phyloP scores from a whole-genome alignment of 2,888 invertebrate species.

The Synanthedon vespiformis region DNA sequence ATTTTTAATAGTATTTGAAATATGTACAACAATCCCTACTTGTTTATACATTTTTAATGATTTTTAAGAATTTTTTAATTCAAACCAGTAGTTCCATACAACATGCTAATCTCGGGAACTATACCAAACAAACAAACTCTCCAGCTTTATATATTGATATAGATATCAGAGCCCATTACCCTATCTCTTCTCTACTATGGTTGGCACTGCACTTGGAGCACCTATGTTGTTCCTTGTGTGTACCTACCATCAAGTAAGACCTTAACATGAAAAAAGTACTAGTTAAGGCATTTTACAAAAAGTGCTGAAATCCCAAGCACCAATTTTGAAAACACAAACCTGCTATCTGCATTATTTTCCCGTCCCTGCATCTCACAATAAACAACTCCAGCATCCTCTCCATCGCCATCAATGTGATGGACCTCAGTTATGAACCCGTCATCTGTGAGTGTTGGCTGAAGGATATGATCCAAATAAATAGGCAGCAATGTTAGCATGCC shows the following conservation, averaged over 20 bases:
- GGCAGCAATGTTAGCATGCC: conserved; percentile 91
- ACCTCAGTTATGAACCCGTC: conserved; percentile 90
- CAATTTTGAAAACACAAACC: conserved; percentile 21
- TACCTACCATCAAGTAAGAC: too few species aligned
- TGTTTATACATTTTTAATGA: not conserved
- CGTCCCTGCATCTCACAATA: conserved; percentile 94
- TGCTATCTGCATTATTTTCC: conserved; percentile 83
- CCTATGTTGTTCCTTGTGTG: too few species aligned
- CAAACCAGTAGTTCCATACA: too few species aligned
- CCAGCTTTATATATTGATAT: not conserved
- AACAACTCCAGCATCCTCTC: conserved; percentile 93
- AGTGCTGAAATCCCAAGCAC: too few species aligned
- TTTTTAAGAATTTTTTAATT: too few species aligned
- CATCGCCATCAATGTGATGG: conserved; percentile 89
- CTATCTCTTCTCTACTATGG: too few species aligned
- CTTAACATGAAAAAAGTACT: too few species aligned
- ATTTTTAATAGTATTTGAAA: not conserved
- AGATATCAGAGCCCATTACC: too few species aligned
- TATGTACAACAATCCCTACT: not conserved
- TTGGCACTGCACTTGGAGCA: too few species aligned
- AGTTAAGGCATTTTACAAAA: too few species aligned
- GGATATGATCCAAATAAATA: conserved; percentile 90
- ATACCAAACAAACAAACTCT: too few species aligned
- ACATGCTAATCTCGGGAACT: too few species aligned
- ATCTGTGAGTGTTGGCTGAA: conserved; percentile 86